These are phyloP conservation scores for Vanacampus margaritifer DNA, from an alignment of 2,113 vertebrate genomes.

Conservation along the genomic window DNA sequence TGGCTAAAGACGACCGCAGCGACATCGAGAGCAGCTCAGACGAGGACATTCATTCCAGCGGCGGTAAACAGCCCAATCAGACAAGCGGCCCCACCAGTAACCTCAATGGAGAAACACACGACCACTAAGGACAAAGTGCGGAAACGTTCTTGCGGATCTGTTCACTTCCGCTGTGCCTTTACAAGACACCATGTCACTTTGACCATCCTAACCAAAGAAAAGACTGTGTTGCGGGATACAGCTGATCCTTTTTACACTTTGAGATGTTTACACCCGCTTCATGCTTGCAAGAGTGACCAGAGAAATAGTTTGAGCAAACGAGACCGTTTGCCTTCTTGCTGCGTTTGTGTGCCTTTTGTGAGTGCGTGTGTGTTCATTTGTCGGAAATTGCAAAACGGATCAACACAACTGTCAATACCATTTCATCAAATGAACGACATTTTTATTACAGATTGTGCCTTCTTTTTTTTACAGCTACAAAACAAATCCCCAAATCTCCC, in stretches of 20 bases:
- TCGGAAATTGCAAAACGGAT: constrained; percentile 6
- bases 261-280: constrained; percentile 55
- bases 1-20: constrained; percentile 84
- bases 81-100: constrained; percentile 70
- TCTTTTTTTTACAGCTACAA: constrained; percentile 25
- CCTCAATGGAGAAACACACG: constrained; percentile 73
- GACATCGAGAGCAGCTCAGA: constrained; percentile 91
- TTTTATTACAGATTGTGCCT: constrained; percentile 36
- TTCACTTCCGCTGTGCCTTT: constrained; percentile 15
- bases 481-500: constrained; percentile 29
- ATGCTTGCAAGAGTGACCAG: constrained; percentile 22
- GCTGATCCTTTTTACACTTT: constrained; percentile 43
- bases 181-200: constrained; percentile 8
- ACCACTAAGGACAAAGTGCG: constrained; percentile 68
- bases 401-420: constrained; percentile 12
- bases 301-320: constrained; percentile 1
- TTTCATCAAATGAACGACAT: constrained; percentile 37
- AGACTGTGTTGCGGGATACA: constrained; percentile 21
- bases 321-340: constrained; percentile 2
- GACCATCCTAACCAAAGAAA: constrained; percentile 5
- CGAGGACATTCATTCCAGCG: constrained; percentile 75
- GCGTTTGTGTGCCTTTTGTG: constrained; percentile 1
- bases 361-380: not conserved
- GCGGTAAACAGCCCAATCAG: constrained; percentile 49
- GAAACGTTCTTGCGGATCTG: constrained; percentile 8